These are phyloP conservation scores for Lipotes vexillifer DNA, from an alignment of 2,113 vertebrate genomes.

Conservation along the genomic window DNA sequence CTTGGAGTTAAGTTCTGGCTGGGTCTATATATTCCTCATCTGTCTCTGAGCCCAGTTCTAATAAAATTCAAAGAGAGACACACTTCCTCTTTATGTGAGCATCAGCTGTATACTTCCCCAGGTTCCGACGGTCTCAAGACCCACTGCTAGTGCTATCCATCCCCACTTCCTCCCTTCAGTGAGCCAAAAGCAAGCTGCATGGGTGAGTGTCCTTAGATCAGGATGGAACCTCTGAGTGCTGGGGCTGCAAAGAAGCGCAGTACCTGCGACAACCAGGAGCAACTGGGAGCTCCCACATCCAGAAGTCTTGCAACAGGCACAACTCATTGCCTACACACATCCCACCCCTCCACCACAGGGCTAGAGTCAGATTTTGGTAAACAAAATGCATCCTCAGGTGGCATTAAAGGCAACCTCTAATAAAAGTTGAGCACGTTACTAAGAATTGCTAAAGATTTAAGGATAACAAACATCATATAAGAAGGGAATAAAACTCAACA, in stretches of 20 bases:
- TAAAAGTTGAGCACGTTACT: not conserved
- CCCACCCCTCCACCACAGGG: not conserved
- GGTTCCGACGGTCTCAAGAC: not conserved
- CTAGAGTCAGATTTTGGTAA: not conserved
- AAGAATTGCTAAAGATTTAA: not conserved
- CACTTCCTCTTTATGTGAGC: not conserved
- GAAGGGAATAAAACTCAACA: not conserved
- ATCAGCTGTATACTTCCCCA: not conserved
- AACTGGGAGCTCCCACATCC: no score
- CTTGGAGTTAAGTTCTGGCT: not conserved
- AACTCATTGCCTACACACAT: not conserved
- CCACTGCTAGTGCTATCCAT: no score
- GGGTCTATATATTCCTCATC: not conserved
- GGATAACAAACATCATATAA: not conserved
- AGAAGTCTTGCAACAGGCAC: not conserved
- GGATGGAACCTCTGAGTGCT: not conserved
- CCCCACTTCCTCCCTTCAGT: not conserved
- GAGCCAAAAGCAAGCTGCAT: not conserved
- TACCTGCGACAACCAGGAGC: not conserved
- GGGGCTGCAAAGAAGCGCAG: not conserved
- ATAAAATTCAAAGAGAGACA: not conserved
- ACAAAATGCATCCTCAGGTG: not conserved
- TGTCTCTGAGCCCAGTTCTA: not conserved
- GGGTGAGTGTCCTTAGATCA: not conserved
- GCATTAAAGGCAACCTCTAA: not conserved